phyloP scores from a whole-genome alignment of 2,113 vertebrate species.

The Petaurus breviceps region DNA sequence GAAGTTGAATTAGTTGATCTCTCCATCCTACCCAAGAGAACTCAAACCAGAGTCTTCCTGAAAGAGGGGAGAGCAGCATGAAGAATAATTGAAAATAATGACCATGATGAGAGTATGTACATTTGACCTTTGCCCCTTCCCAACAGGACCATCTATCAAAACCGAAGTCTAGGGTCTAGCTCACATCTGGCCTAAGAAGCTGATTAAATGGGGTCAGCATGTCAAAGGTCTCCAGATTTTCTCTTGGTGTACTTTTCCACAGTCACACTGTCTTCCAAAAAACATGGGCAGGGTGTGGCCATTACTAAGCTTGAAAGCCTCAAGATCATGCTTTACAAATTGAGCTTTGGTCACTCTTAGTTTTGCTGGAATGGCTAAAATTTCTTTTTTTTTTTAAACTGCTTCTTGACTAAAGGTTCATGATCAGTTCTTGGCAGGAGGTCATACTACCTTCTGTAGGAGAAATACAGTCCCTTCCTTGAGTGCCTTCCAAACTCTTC shows the following conservation, averaged over 20 bases:
- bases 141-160: conserved; percentile 50
- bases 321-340: neutral
- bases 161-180: conserved; percentile 1
- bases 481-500: conserved; percentile 3
- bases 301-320: neutral
- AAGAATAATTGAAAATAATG: conserved; percentile 73
- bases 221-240: conserved; percentile 25
- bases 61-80: conserved; percentile 51
- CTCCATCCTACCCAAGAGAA: conserved; percentile 24
- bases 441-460: neutral
- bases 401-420: neutral
- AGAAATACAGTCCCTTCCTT: conserved; percentile 39
- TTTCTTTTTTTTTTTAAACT: neutral
- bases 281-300: neutral
- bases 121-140: conserved; percentile 61
- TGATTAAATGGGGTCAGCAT: conserved; percentile 60
- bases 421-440: conserved; percentile 1
- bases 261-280: neutral
- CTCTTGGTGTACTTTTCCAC: neutral
- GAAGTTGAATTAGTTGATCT: neutral
- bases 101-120: conserved; percentile 51
- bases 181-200: conserved; percentile 44
- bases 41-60: neutral
- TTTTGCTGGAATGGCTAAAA: neutral
- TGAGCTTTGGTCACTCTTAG: neutral